Percentiles rank a stretch among this genome's conserved stretches.
Evolutionary conservation across 1,140 invertebrate species (phyloP).

Genomic region (Chironomus tepperi): DNA sequence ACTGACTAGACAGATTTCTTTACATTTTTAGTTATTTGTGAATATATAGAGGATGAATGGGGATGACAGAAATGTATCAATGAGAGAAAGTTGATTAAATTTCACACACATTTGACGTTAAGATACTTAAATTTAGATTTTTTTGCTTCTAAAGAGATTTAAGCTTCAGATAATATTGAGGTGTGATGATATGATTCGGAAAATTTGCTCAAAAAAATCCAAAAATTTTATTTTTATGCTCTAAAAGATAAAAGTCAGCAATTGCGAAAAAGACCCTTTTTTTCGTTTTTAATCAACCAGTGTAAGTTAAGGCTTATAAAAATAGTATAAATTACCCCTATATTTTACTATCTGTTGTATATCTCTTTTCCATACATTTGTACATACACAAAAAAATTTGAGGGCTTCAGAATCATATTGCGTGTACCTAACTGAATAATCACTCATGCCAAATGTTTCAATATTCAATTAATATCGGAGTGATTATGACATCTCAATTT

Average conservation of each 20-base stretch:
- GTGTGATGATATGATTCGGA: too few species aligned
- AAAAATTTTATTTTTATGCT: too few species aligned
- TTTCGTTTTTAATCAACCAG: not conserved
- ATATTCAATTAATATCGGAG: conserved; percentile 23
- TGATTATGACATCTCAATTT: conserved; percentile 24
- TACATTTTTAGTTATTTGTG: not conserved
- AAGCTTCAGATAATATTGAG: too few species aligned
- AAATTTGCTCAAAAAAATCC: too few species aligned
- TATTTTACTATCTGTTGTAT: not conserved
- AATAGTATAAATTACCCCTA: conserved; percentile 11
- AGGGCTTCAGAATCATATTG: conserved; percentile 17
- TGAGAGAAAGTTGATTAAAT: conserved; percentile 22
- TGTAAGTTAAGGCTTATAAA: not conserved
- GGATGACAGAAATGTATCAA: not conserved
- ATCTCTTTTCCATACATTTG: not conserved
- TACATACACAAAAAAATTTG: not conserved
- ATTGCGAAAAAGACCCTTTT: not conserved
- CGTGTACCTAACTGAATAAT: conserved; percentile 15
- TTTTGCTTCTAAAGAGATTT: too few species aligned
- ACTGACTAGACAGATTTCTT: not conserved
- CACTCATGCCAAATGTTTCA: conserved; percentile 21
- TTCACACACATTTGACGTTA: conserved; percentile 11
- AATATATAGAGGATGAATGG: not conserved
- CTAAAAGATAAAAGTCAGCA: too few species aligned
- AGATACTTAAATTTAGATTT: too few species aligned